These are phyloP conservation scores for Clarias gariepinus DNA, from an alignment of 2,113 vertebrate genomes.

Conservation along the genomic window DNA sequence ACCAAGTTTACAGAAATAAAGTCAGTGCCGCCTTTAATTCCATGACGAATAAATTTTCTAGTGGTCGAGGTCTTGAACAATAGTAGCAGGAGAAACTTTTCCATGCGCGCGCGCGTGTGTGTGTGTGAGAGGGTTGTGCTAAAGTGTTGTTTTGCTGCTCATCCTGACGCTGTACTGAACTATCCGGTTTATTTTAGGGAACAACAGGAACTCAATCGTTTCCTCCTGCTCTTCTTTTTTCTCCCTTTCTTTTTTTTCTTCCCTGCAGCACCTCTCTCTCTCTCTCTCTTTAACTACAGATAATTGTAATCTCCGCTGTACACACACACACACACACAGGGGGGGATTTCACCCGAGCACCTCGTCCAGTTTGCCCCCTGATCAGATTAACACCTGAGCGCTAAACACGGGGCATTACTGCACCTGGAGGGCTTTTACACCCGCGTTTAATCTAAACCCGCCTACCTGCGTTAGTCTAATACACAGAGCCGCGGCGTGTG, in stretches of 20 bases:
- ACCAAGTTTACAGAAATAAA: too few species aligned
- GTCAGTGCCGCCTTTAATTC: too few species aligned
- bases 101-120: background rate
- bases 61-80: too few species aligned
- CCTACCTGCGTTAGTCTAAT: constrained; percentile 10
- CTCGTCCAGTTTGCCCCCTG: background rate
- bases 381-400: background rate
- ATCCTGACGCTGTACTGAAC: background rate
- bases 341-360: too few species aligned
- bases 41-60: too few species aligned
- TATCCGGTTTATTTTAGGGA: constrained; percentile 67
- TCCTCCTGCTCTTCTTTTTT: constrained; percentile 64
- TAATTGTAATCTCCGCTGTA: background rate
- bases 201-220: constrained; percentile 67
- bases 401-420: background rate
- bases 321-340: background rate
- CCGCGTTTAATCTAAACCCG: background rate
- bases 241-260: background rate
- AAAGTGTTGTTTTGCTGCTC: background rate
- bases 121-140: background rate
- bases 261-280: constrained; percentile 13
- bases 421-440: background rate
- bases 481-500: background rate
- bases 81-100: too few species aligned
- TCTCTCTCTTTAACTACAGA: background rate